Evolutionary conservation across 2,113 vertebrate species (phyloP).

Genomic region (Menidia beryllina): DNA sequence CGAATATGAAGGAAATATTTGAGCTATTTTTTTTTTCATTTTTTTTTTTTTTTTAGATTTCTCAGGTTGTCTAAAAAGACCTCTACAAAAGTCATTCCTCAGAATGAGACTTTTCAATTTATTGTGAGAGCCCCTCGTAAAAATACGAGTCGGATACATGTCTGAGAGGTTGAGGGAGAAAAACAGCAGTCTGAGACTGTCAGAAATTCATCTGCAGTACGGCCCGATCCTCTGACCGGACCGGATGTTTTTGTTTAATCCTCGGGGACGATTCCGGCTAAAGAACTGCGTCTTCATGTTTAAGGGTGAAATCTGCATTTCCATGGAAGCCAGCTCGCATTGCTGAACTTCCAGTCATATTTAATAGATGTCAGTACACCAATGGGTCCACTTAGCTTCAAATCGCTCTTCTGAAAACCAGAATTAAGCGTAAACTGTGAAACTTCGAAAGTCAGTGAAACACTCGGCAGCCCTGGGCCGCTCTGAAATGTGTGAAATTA

Average conservation of each 20-base stretch:
- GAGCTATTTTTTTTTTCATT: conserved; percentile 69
- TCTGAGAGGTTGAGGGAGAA: conserved; percentile 4
- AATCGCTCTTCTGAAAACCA: conserved; percentile 51
- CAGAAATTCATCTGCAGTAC: conserved; percentile 17
- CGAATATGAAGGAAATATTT: conserved; percentile 67
- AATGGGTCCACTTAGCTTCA: conserved; percentile 54
- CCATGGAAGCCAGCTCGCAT: conserved; percentile 2
- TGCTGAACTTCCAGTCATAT: conserved; percentile 43
- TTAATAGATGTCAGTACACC: conserved; percentile 65
- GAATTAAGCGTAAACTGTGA: conserved; percentile 57
- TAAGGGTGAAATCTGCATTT: background rate
- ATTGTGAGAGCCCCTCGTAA: conserved; percentile 58
- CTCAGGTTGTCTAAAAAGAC: conserved; percentile 61
- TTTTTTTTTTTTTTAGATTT: conserved; percentile 72
- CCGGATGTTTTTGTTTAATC: no score
- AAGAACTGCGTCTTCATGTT: background rate
- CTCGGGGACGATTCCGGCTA: background rate
- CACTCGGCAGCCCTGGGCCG: conserved; percentile 52
- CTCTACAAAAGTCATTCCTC: conserved; percentile 42
- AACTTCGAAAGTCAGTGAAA: conserved; percentile 38
- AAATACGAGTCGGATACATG: conserved; percentile 46
- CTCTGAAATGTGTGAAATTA: conserved; percentile 65
- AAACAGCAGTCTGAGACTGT: background rate
- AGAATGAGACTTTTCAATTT: conserved; percentile 36
- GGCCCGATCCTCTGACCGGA: background rate